Conservation (phyloP, 1,140 invertebrate genomes). For the Diuraphis noxia region DNA sequence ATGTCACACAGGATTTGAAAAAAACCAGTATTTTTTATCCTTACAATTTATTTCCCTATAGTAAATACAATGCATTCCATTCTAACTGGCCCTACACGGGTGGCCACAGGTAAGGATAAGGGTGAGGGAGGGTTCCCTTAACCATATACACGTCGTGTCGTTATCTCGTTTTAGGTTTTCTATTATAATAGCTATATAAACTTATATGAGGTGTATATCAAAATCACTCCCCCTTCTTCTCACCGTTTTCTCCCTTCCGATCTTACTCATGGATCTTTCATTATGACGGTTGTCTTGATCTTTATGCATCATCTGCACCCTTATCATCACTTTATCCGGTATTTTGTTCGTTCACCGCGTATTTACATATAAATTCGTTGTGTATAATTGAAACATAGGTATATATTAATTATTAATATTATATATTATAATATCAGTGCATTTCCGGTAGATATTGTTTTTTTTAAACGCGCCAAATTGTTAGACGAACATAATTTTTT, state of each 20-base stretch:
- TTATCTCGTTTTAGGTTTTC: neutral
- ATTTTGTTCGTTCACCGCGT: slow-evolving; percentile 7
- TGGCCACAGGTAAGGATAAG: neutral
- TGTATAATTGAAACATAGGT: neutral
- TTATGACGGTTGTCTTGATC: neutral
- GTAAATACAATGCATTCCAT: slow-evolving; percentile 1
- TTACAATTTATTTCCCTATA: neutral
- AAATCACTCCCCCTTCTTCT: neutral
- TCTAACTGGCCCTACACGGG: neutral
- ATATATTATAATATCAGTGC: neutral
- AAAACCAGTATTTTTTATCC: slow-evolving; percentile 1
- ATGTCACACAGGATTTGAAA: neutral
- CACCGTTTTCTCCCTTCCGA: neutral
- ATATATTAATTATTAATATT: too few relatives aligned
- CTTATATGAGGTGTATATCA: neutral
- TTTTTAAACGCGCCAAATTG: neutral
- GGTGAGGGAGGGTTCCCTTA: neutral
- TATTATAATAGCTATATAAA: neutral
- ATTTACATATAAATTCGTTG: neutral
- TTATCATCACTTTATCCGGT: slow-evolving; percentile 24
- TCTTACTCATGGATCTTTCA: neutral
- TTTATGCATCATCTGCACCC: neutral
- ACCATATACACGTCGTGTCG: neutral
- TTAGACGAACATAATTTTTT: neutral
- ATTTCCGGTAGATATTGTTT: neutral